Base-by-base conservation (phyloP, 2,888 invertebrate species). In the Lysandra coridon region DNA sequence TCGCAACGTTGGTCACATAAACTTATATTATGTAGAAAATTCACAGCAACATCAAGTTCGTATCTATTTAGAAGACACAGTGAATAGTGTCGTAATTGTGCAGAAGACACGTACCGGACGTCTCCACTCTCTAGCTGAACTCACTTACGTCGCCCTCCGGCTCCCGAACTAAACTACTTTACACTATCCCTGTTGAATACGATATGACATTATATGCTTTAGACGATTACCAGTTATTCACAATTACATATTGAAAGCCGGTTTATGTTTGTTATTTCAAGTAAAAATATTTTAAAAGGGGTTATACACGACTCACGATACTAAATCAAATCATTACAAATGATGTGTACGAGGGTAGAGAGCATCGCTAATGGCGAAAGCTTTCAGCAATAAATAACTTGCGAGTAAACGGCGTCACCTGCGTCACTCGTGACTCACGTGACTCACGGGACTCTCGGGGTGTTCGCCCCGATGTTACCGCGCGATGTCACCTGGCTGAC, bases 311-410 rank as follows among this genome's bases (percentile, higher is more conserved):
- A 23, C 10, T 33, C 4, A 69, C 33, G 69, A 33, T 5, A 69
- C 69, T 69, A 69, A 69, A 69, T 69, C 33, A 69, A 69, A 37
- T 69, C 33, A 14, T 37, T 33, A 69, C 17, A 37, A 69, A 69
- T 69, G 33, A 57, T 69, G 33, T 69, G 30, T 5, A 74, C 7
- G 40, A 23, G 40, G 74, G 44, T n/a, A 12, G n/a, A 74, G 44
- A 44, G 74, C n/a, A 17, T 37, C 69, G 44, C 40, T 44, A 74
- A 74, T 74, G 74, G 74, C 74, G 12, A 44, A 74, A 74, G 74
- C 44, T 74, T 74, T 74, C 44, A 23, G 74, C 74, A 44, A 74
- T 74, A 74, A 74, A 74, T 74, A 74, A 74, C 23, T 69, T 3
- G 69, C 69, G 69, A 37, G 69, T 69, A 33, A 69, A 37, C 33